phyloP scores from a whole-genome alignment of 2,113 vertebrate species.

The Pavo muticus region DNA sequence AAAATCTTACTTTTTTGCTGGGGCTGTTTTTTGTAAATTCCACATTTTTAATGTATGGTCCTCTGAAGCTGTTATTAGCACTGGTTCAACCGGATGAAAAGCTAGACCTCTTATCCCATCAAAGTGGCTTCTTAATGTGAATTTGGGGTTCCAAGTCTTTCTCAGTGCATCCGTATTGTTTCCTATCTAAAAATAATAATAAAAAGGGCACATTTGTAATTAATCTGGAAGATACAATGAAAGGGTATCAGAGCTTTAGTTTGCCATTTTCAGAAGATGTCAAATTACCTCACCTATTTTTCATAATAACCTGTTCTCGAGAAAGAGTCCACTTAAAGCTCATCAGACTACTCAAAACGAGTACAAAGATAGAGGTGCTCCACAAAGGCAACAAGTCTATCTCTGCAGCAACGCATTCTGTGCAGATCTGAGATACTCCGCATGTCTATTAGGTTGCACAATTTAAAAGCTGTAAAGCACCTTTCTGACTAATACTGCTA shows the following conservation, averaged over 20 bases:
- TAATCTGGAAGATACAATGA: conserved; percentile 3
- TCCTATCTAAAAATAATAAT: conserved; percentile 84
- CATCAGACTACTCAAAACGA: neutral
- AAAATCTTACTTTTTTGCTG: conserved; percentile 92
- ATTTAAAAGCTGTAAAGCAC: neutral
- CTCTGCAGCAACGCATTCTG: neutral
- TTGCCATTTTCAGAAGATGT: conserved; percentile 42
- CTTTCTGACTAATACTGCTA: neutral
- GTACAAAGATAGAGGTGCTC: neutral
- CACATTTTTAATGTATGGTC: conserved; percentile 99
- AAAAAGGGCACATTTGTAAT: conserved; percentile 25
- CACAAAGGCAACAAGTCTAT: neutral
- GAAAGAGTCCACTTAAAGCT: neutral
- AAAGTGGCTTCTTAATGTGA: conserved; percentile 97
- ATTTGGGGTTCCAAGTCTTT: conserved; percentile 99
- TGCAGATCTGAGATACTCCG: neutral
- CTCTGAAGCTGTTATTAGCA: conserved; percentile 97
- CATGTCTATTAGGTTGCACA: neutral
- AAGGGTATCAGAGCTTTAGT: neutral
- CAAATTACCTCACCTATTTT: neutral
- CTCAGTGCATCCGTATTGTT: conserved; percentile 97
- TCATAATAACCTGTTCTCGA: neutral
- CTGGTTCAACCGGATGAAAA: conserved; percentile 95
- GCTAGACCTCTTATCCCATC: conserved; percentile 94
- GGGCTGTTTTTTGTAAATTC: conserved; percentile 98